Percentiles rank a stretch among this genome's conserved stretches.
Evolutionary conservation across 2,113 vertebrate species (phyloP).

Genomic region (Trichechus manatus): DNA sequence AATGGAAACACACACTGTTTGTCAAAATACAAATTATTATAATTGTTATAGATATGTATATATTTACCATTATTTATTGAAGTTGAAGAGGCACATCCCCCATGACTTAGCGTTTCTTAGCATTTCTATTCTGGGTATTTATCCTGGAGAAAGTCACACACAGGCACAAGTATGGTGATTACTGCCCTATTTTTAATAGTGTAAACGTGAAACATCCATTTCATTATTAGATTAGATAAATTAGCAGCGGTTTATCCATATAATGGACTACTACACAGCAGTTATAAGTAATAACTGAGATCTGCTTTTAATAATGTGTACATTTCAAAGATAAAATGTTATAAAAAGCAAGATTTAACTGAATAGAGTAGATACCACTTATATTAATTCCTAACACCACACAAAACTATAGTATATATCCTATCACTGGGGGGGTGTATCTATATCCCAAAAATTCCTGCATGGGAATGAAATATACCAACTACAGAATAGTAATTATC

Average conservation of each 20-base stretch:
- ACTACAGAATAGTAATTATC: background rate
- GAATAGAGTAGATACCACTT: background rate
- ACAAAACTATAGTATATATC: background rate
- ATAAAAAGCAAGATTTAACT: constrained; percentile 6
- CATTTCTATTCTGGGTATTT: background rate
- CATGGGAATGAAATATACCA: background rate
- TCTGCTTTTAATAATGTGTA: background rate
- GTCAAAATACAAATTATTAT: background rate
- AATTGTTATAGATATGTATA: background rate
- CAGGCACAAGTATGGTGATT: background rate
- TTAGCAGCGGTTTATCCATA: background rate
- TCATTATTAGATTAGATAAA: background rate
- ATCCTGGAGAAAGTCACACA: background rate
- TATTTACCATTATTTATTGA: background rate
- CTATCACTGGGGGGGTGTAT: background rate
- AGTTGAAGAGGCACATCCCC: background rate
- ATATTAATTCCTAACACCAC: background rate
- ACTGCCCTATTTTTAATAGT: background rate
- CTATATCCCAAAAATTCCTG: background rate
- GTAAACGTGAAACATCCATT: background rate
- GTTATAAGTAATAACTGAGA: background rate
- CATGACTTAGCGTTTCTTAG: background rate
- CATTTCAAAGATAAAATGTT: background rate
- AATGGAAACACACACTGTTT: background rate
- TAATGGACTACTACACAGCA: background rate